Evolutionary conservation across 2,888 invertebrate genomes (phyloP), one percentile per base, ranked within the genome.

Genomic region (Rhabditoides inermis): DNA sequence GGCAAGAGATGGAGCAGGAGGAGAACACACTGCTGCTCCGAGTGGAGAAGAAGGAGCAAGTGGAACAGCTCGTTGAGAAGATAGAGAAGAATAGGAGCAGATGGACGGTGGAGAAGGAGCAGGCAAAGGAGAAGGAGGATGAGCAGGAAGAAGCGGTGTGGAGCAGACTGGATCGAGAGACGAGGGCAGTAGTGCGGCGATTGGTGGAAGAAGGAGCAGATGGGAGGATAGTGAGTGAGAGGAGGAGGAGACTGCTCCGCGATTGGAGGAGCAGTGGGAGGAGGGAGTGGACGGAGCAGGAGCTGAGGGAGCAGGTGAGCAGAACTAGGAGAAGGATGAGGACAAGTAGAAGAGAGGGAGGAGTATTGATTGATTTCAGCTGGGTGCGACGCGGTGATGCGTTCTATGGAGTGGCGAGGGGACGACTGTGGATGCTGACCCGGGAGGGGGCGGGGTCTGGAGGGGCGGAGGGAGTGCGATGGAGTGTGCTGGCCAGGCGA

Each of bases 331-430:
- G 26, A 20, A 7, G 54, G 20, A 30, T 54, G n/a, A 49, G 54
- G 54, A 54, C 49, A 45, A 25, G 20, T 32, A 49, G n/a, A 49
- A 49, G 54, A 54, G 49, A 45, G 18, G 49, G 5, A 23, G 37
- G 25, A 44, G 54, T 32, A 28, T 45, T n/a, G 45, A 49, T 39
- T 45, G 47, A n/a, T 26, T 37, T 6, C 28, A 51, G 50, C 28
- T 47, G n/a, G 35, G 15, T 37, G 25, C 20, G 42, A 18, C 20
- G 6, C 22, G 7, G 6, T 23, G 5, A 42, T n/a, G 40, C 40
- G 2, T 44, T 44, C 50, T 20, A 28, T 23, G 50, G 50, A 3
- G 28, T 27, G 15, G 50, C 50, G 5, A 5, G 25, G n/a, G 42
- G 50, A 23, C 27, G 50, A n/a, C 35, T 50, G 26, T 50, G 50